phyloP scores from a whole-genome alignment of 2,888 invertebrate species.

The Gryllus longicercus region DNA sequence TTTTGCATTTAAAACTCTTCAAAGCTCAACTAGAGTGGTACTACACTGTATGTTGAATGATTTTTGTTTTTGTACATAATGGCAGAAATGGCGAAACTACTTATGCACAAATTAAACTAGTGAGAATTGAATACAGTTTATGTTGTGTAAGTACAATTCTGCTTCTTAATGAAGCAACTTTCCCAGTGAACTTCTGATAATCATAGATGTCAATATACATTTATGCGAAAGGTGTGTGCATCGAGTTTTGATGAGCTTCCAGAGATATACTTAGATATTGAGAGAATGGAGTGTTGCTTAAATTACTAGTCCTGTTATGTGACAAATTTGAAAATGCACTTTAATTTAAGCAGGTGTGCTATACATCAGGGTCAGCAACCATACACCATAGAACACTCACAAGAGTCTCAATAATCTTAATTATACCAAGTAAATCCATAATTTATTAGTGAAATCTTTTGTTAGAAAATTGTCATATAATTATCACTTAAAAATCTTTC shows the following conservation, averaged over 20 bases:
- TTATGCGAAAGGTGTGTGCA: background rate
- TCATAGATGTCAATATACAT: slow-evolving; percentile 1
- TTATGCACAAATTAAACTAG: too few species aligned
- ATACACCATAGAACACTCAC: background rate
- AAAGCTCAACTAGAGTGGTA: background rate
- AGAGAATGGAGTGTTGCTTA: background rate
- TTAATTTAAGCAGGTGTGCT: background rate
- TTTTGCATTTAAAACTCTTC: background rate
- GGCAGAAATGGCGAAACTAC: too few species aligned
- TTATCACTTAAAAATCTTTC: too few species aligned
- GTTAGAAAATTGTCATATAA: too few species aligned
- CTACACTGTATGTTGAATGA: too few species aligned
- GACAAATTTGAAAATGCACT: background rate
- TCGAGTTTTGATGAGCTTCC: background rate
- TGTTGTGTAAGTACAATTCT: background rate
- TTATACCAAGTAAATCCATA: background rate
- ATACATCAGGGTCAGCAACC: slow-evolving; percentile 4
- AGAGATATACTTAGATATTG: background rate
- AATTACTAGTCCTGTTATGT: background rate
- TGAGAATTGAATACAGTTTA: background rate
- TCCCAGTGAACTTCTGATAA: background rate
- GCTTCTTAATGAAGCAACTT: slow-evolving; percentile 4
- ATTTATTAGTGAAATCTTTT: too few species aligned
- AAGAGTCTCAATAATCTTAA: background rate
- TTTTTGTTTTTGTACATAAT: too few species aligned